Base-by-base conservation (phyloP, 2,888 invertebrate genomes). In the Eudasyphora cyanicolor region DNA sequence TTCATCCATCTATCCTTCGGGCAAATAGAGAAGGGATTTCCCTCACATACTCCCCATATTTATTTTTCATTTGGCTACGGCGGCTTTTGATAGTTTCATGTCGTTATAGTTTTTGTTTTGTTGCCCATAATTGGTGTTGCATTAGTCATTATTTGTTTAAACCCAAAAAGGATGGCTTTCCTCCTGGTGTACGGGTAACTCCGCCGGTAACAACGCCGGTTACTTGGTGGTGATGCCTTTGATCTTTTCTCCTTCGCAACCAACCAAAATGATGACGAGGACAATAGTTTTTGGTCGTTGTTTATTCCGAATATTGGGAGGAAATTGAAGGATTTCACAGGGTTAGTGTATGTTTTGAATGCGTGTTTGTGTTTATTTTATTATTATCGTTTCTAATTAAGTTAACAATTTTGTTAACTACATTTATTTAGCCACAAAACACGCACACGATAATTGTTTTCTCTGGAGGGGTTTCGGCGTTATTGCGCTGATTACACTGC, bases 371-470 rank as follows among this genome's bases (percentile, higher is more conserved):
- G 67, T 74, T 84, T 79, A 76, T 76, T 84, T 81, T 78, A 49
- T 38, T 71, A 54, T 64, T 84, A 54, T 80, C 71, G 75, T 81
- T 76, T 81, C 64, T 81, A 81, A 84, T 84, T 81, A 81, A 81
- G 81, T 84, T 84, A 79, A 76, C 60, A 80, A 67, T 42, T 76
- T 81, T 78, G 57, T 78, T 78, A 84, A 84, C 77, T 71, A 78
- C 49, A 35, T 69, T 69, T 29, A 38, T 81, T 79, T 77, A 27
- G 73, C 84, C 84, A 77, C 84, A 81, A 81, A 79, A 84, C 84
- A 81, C 84, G 81, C 84, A 81, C 81, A 78, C 49, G 49, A 54
- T 84, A 84, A 84, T 84, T 84, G 78, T 70, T 84, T 75, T 74
- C 80, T 75, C 77, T 80, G 77, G 77, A n/a, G n/a, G n/a, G 38